Base-by-base conservation (phyloP, 2,113 vertebrate species). In the Trichechus manatus region DNA sequence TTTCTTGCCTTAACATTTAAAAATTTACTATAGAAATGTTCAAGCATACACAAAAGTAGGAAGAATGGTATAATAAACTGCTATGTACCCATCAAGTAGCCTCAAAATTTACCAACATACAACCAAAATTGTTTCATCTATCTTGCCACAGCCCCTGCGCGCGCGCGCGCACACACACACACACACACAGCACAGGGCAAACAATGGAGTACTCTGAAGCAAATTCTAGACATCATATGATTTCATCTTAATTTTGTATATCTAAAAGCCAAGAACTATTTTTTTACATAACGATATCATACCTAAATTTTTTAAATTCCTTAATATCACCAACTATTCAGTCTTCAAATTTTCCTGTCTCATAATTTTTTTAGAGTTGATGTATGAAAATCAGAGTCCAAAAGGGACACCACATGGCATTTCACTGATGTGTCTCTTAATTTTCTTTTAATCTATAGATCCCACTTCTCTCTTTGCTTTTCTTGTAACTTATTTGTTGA, bases 331-430 rank as follows among this genome's bases (percentile, higher is more conserved):
- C 42, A 95, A 93, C 82, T 91, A 93, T 31, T 42, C 59, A 90
- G 53, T 53, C 56, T 33, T 90, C 89, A 95, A 56, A 82, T 61
- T 87, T 61, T 91, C 59, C 63, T 59, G 22, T 66, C 59, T 61
- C 66, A 82, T 61, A 88, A 44, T 64, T 47, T 77, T 95, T 82
- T 87, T 53, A 90, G 27, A 89, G 33, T 22, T 61, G 39, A 87
- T 87, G 89, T 92, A 90, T 56, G 91, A 36, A 91, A 94, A 92
- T 81, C 72, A 87, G 53, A 89, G 70, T 91, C 22, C 63, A 84
- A 68, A 5, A 79, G 31, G 39, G 47, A 68, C n/a, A 95, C 81
- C 29, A 80, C 14, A 91, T 0, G 63, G 9, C 53, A 79, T 80
- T 88, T 92, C 44, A 86, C 5, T 56, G 53, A 79, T 56, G 13